A percentile compares a stretch with the other conserved stretches of the same genome.
These are phyloP conservation scores for Goniozus legneri DNA, from an alignment of 1,140 invertebrate species.

Conservation along the genomic window DNA sequence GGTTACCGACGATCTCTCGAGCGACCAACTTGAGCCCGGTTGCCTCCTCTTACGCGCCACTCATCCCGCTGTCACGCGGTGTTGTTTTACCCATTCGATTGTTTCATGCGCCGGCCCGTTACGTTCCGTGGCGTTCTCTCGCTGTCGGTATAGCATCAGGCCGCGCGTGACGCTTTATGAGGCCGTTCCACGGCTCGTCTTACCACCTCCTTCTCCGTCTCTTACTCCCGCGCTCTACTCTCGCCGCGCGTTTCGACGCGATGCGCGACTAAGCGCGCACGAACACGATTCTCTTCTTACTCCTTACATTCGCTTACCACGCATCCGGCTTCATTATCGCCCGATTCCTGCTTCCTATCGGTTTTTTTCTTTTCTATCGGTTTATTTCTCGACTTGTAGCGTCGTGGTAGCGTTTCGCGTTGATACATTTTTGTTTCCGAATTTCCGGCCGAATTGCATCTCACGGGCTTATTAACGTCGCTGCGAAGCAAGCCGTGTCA, in stretches of 20 bases:
- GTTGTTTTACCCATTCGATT: constrained; percentile 50
- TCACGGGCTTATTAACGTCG: neutral
- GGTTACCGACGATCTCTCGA: constrained; percentile 36
- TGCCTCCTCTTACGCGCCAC: neutral
- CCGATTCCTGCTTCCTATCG: no score
- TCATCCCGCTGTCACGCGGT: constrained; percentile 38
- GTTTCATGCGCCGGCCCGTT: constrained; percentile 12
- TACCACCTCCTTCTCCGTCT: neutral
- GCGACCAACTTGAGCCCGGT: constrained; percentile 18
- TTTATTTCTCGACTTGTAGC: no score
- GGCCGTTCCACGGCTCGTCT: constrained; percentile 32
- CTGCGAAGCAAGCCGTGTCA: constrained; percentile 24
- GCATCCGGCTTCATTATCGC: constrained; percentile 7
- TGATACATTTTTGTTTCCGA: no score
- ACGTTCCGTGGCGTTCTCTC: no score
- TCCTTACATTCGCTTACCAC: constrained; percentile 2
- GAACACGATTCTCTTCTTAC: constrained; percentile 18
- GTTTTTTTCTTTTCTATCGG: no score
- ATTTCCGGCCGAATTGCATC: no score
- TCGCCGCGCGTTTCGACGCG: no score
- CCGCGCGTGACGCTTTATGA: constrained; percentile 16
- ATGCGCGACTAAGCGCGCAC: no score
- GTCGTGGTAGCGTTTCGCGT: no score
- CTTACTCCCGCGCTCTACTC: constrained; percentile 23
- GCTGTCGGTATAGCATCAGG: no score